A percentile compares a stretch with the other conserved stretches of the same genome.
Conservation (phyloP, 2,113 vertebrate genomes). For the Hyperoodon ampullatus region DNA sequence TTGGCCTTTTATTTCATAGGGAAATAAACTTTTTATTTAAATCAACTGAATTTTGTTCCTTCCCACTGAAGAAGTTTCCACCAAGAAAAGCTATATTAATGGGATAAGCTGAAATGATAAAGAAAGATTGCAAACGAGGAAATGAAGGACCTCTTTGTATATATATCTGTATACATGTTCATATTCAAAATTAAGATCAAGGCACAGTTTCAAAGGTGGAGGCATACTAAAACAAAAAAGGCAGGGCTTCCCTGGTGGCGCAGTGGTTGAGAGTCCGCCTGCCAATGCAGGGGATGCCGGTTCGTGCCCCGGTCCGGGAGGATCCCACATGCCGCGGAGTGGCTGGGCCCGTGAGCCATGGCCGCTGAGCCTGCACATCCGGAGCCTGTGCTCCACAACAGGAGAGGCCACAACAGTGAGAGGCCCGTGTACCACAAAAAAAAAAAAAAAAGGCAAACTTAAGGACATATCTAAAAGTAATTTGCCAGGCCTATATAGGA, state of each 20-base stretch:
- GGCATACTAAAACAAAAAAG: neutral
- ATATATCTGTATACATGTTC: neutral
- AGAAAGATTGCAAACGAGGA: neutral
- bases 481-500: neutral
- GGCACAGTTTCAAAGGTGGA: neutral
- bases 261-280: too few species aligned
- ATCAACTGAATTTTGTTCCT: neutral
- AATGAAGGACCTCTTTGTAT: neutral
- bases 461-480: neutral
- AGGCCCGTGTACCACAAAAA: too few species aligned
- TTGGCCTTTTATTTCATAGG: neutral
- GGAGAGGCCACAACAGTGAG: too few species aligned
- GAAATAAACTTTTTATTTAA: neutral
- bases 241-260: too few species aligned
- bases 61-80: neutral
- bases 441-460: neutral
- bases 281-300: too few species aligned
- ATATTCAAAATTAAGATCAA: neutral
- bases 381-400: too few species aligned
- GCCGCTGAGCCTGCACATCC: accelerated
- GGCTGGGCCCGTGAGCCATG: too few species aligned
- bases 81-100: neutral
- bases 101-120: neutral
- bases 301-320: too few species aligned
- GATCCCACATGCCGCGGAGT: too few species aligned